Conservation (phyloP, 2,113 vertebrate species). For the Enhydra lutris region DNA sequence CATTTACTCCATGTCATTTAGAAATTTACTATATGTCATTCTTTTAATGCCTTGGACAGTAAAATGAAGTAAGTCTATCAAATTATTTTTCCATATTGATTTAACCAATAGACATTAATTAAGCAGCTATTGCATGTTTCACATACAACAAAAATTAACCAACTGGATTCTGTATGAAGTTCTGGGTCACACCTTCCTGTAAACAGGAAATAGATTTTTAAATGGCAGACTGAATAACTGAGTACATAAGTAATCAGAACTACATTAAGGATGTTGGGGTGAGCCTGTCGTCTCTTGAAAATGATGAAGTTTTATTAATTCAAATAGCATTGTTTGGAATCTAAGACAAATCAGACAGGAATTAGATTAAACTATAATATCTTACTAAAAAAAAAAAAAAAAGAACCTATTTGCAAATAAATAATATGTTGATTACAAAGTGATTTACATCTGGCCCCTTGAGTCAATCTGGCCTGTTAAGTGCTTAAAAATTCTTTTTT, state of each 20-base stretch:
- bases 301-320: not conserved
- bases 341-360: not conserved
- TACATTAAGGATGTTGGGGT: not conserved
- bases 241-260: not conserved
- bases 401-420: not conserved
- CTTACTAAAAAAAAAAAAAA: not conserved
- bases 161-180: not conserved
- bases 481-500: not conserved
- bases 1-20: not conserved
- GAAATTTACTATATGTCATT: not conserved
- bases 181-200: not conserved
- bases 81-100: conserved; percentile 1
- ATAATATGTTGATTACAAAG: not conserved
- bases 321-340: not conserved
- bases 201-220: not conserved
- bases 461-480: not conserved
- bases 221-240: not conserved
- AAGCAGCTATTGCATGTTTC: not conserved
- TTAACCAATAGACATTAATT: not conserved
- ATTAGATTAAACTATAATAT: not conserved
- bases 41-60: not conserved
- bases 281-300: not conserved
- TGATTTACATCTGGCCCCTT: not conserved
- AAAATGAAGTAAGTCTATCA: not conserved
- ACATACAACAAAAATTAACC: not conserved